A percentile compares a stretch with the other conserved stretches of the same genome.
phyloP scores from a whole-genome alignment of 2,113 vertebrate species.

The Willisornis vidua region DNA sequence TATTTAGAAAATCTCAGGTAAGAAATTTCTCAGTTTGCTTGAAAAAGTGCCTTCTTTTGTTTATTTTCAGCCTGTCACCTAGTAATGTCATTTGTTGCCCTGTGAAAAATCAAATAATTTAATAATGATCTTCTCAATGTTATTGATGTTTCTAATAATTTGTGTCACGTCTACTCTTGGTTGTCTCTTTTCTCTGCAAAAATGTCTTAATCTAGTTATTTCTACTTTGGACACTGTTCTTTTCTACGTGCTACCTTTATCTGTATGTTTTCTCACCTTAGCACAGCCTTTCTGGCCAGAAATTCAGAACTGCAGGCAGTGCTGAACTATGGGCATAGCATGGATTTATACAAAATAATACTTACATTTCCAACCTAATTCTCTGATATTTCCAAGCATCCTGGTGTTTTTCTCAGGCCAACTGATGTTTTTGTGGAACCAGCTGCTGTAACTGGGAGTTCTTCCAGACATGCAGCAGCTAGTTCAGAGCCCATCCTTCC shows the following conservation, averaged over 20 bases:
- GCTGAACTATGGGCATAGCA: not conserved
- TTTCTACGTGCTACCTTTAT: not conserved
- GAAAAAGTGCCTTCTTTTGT: not conserved
- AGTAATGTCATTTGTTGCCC: not conserved
- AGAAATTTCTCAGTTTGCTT: not conserved
- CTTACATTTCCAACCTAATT: not conserved
- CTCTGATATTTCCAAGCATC: not conserved
- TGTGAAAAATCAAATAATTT: slow-evolving; percentile 7
- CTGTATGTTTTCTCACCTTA: not conserved
- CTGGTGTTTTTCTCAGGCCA: not conserved
- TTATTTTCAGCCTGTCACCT: not conserved
- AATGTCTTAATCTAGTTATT: not conserved
- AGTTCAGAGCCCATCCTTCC: not conserved
- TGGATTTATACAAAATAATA: not conserved
- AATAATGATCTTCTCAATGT: not conserved
- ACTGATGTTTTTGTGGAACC: not conserved
- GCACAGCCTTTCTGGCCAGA: not conserved
- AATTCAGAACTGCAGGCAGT: not conserved
- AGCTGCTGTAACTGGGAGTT: not conserved
- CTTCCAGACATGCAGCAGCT: not conserved
- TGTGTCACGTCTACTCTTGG: not conserved
- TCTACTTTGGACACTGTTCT: not conserved
- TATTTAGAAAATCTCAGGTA: not conserved
- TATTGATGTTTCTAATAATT: not conserved
- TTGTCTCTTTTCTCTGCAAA: not conserved